Evolutionary conservation across 2,113 vertebrate species (phyloP).

Genomic region (Xiphophorus hellerii): DNA sequence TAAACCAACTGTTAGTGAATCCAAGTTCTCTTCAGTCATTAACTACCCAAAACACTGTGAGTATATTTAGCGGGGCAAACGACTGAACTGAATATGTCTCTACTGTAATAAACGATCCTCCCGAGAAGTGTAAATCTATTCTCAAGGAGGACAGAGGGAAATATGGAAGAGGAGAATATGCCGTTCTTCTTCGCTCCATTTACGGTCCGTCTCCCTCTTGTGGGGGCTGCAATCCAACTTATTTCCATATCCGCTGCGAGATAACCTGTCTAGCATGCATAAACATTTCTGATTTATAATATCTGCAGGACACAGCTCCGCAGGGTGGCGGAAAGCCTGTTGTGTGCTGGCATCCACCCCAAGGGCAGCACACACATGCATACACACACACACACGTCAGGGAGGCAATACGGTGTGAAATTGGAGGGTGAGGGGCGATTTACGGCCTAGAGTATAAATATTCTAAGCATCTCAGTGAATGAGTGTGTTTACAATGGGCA

Average conservation of each 20-base stretch:
- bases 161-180: conserved; percentile 13
- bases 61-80: background rate
- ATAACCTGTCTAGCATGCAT: conserved; percentile 40
- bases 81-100: conserved; percentile 1
- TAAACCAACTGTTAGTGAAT: background rate
- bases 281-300: conserved; percentile 51
- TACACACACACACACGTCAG: background rate
- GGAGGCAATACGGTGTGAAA: conserved; percentile 26
- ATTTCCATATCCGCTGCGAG: conserved; percentile 44
- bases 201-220: conserved; percentile 48
- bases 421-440: conserved; percentile 15
- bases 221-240: conserved; percentile 27
- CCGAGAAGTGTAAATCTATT: conserved; percentile 37
- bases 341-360: background rate
- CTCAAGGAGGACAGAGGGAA: conserved; percentile 1
- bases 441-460: conserved; percentile 38
- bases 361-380: background rate
- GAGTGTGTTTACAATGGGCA: conserved; percentile 1
- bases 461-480: background rate
- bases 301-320: conserved; percentile 18
- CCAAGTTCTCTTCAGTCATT: background rate
- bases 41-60: background rate
- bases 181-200: conserved; percentile 56
- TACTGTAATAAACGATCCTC: conserved; percentile 16
- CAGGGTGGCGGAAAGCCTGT: conserved; percentile 21